phyloP scores from a whole-genome alignment of 2,888 invertebrate genomes.

The Melieria crassipennis region DNA sequence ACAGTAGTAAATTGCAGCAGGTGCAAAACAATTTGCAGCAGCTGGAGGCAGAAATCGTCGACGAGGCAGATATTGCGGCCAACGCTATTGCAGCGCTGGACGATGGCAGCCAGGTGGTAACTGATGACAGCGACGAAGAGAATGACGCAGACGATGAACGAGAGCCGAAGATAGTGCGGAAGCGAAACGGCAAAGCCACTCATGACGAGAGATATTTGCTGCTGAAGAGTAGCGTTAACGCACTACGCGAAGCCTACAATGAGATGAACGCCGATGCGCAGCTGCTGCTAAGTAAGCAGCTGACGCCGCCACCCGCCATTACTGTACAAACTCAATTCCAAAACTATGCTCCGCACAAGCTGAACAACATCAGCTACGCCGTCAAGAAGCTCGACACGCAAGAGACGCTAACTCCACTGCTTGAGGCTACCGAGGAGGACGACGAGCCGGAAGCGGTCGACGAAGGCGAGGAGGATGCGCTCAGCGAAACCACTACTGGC shows the following conservation, averaged over 20 bases:
- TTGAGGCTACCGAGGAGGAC: constrained; percentile 7
- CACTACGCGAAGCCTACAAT: constrained; percentile 48
- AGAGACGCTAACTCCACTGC: constrained; percentile 24
- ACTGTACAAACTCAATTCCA: constrained; percentile 36
- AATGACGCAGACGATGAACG: constrained; percentile 36
- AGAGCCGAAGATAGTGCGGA: constrained; percentile 33
- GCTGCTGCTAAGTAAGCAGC: constrained; percentile 26
- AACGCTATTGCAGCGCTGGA: constrained; percentile 15
- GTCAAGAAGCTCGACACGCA: constrained; percentile 33
- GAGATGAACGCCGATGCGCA: constrained; percentile 43
- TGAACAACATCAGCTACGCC: constrained; percentile 8
- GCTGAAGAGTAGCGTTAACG: constrained; percentile 45
- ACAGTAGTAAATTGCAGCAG: constrained; percentile 45
- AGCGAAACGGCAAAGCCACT: constrained; percentile 25
- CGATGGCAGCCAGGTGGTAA: constrained; percentile 8
- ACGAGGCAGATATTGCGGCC: constrained; percentile 34
- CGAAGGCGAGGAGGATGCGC: not conserved
- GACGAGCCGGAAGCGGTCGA: not conserved
- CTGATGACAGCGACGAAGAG: constrained; percentile 35
- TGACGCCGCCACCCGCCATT: constrained; percentile 31
- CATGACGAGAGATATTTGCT: constrained; percentile 43
- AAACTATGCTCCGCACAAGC: constrained; percentile 29
- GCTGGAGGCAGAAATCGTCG: constrained; percentile 47
- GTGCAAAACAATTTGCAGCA: constrained; percentile 46
- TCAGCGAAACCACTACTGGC: constrained; percentile 17